A percentile compares a stretch with the other conserved stretches of the same genome.
Conservation (phyloP, 2,113 vertebrate species). For the Oriolus oriolus region DNA sequence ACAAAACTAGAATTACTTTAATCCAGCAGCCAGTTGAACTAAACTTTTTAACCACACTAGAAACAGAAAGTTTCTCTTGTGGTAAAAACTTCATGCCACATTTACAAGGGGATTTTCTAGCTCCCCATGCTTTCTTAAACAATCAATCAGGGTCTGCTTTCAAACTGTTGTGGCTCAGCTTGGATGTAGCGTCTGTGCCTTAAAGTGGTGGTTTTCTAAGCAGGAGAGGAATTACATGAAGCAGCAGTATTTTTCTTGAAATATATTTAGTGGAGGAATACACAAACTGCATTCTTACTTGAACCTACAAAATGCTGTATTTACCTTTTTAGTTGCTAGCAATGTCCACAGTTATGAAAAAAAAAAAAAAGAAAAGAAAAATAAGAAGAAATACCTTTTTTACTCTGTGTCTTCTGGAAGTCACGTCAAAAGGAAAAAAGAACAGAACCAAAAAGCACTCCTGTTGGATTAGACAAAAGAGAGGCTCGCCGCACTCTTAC, state of each 20-base stretch:
- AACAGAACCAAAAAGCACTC: neutral
- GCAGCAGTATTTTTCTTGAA: neutral
- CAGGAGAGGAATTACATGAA: neutral
- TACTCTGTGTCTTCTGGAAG: neutral
- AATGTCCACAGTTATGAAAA: neutral
- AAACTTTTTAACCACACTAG: neutral
- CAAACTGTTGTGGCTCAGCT: neutral
- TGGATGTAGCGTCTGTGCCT: neutral
- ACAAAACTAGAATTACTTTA: neutral
- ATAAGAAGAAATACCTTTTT: conserved; percentile 8
- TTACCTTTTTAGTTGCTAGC: neutral
- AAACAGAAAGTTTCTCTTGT: neutral
- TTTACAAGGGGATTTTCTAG: neutral
- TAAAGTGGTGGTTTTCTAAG: neutral
- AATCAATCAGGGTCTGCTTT: neutral
- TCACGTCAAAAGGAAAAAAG: neutral
- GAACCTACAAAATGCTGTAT: neutral
- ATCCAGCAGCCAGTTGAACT: neutral
- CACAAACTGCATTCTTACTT: neutral
- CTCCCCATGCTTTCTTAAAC: neutral
- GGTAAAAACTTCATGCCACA: neutral
- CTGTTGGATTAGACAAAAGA: neutral
- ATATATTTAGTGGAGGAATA: neutral
- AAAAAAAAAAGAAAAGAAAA: neutral
- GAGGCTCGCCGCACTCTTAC: neutral